Conservation (phyloP, 2,888 invertebrate species). For the Rotaria sp. region DNA sequence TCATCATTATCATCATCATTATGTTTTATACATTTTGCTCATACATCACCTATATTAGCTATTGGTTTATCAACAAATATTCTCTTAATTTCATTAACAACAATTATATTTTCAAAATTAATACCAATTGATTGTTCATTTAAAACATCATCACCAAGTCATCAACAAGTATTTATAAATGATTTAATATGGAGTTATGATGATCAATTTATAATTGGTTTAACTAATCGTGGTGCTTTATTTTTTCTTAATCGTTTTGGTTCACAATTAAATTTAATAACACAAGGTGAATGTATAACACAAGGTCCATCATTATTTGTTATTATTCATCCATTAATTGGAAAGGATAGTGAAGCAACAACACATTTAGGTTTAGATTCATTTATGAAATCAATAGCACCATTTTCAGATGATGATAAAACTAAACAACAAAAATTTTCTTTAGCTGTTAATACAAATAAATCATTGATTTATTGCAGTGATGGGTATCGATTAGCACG, state of each 20-base stretch:
- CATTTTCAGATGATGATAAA: constrained; percentile 1
- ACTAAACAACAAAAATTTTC: background rate
- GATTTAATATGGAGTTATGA: background rate
- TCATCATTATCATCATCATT: background rate
- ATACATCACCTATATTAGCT: background rate
- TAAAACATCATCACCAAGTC: background rate
- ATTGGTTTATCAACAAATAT: background rate
- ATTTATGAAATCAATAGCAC: background rate
- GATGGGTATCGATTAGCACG: constrained; percentile 26
- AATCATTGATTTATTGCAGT: background rate
- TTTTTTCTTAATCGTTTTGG: constrained; percentile 21
- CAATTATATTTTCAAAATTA: background rate
- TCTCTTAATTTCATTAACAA: background rate
- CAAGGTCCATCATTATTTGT: constrained; percentile 2
- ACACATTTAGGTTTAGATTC: background rate
- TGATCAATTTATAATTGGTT: constrained; percentile 17
- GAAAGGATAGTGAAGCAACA: constrained; percentile 13
- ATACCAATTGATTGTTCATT: background rate
- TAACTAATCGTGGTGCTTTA: background rate
- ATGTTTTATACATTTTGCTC: background rate
- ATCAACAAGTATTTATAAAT: background rate
- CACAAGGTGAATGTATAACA: background rate
- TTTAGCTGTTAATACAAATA: background rate
- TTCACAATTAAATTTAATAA: background rate
- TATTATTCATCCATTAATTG: constrained; percentile 27